phyloP scores from a whole-genome alignment of 2,888 invertebrate genomes.

The Ecdyonurus torrentis region DNA sequence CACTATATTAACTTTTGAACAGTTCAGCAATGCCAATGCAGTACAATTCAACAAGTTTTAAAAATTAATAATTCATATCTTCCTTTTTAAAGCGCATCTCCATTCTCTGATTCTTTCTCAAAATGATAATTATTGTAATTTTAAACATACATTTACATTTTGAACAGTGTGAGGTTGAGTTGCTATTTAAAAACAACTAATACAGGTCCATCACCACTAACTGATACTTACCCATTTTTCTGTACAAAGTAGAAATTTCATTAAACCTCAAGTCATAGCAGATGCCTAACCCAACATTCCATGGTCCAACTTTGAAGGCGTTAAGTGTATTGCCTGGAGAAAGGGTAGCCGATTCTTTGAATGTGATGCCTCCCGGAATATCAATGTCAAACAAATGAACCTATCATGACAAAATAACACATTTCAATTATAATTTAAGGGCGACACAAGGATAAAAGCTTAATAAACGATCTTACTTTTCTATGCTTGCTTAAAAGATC shows the following conservation, averaged over 20 bases:
- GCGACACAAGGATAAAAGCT: no score
- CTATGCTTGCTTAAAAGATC: conserved; percentile 61
- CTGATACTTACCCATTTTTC: conserved; percentile 18
- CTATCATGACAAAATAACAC: conserved; percentile 27
- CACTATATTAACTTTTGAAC: no score
- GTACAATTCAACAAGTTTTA: no score
- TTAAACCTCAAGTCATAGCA: conserved; percentile 91
- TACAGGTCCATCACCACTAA: no score
- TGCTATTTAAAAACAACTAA: no score
- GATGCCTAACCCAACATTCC: conserved; percentile 77
- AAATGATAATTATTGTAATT: background rate
- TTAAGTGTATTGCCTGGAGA: conserved; percentile 57
- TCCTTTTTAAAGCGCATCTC: background rate
- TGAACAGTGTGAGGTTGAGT: no score
- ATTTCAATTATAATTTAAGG: background rate
- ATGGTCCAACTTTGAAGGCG: conserved; percentile 49
- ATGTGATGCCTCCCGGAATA: conserved; percentile 80
- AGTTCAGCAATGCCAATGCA: no score
- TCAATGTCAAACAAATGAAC: conserved; percentile 93
- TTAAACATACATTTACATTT: background rate
- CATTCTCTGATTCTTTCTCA: background rate
- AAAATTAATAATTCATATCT: no score
- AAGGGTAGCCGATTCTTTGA: conserved; percentile 78
- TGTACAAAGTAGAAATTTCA: conserved; percentile 49
- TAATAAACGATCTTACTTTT: conserved; percentile 54